Conservation (phyloP, 2,113 vertebrate species). For the Oreochromis spilurus region DNA sequence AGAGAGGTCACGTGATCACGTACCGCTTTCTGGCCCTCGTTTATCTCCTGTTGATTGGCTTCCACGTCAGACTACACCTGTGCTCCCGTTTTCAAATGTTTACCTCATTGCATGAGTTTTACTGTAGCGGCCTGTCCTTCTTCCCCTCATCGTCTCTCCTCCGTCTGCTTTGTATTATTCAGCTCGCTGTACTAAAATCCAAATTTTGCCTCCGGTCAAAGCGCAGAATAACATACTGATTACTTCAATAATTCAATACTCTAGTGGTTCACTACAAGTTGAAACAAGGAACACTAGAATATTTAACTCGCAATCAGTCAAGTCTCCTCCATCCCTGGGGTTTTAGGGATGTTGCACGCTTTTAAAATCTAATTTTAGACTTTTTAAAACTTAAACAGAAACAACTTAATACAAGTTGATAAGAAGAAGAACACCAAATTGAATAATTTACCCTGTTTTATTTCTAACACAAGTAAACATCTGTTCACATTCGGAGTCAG, state of each 20-base stretch:
- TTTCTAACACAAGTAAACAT: background rate
- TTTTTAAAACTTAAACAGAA: background rate
- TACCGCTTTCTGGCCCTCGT: background rate
- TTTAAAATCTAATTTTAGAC: background rate
- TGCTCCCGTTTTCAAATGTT: background rate
- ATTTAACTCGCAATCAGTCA: background rate
- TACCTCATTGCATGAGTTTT: background rate
- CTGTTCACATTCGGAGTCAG: background rate
- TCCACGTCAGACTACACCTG: background rate
- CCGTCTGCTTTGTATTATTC: background rate
- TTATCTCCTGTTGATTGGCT: background rate
- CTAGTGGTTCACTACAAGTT: background rate
- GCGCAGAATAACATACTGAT: background rate
- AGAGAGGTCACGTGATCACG: rapidly evolving
- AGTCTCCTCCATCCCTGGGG: background rate
- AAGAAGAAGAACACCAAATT: background rate
- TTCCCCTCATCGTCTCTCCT: background rate
- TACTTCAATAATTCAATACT: background rate
- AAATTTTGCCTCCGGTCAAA: background rate
- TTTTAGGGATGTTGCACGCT: background rate
- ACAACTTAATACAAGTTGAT: background rate
- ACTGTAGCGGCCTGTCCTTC: background rate
- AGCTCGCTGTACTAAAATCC: background rate
- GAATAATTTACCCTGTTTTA: background rate
- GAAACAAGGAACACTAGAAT: background rate